Conservation (phyloP, 1,140 invertebrate genomes). For the Cepaea nemoralis region DNA sequence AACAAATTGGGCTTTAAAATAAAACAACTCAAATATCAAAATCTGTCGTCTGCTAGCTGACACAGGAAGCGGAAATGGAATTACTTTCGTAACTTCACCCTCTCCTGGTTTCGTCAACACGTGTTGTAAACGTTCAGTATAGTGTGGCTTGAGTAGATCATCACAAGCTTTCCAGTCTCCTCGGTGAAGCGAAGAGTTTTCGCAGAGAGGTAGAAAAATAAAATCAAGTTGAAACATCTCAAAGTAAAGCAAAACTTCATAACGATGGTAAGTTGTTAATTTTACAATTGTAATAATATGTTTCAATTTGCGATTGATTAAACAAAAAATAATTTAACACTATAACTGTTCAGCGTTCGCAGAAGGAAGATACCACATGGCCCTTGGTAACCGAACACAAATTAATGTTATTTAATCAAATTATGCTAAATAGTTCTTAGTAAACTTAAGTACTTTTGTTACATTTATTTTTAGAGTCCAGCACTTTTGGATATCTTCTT, state of each 20-base stretch:
- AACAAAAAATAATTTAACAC: not conserved
- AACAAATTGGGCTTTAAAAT: too few relatives aligned
- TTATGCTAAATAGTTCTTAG: not conserved
- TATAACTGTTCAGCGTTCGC: not conserved
- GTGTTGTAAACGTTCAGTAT: not conserved
- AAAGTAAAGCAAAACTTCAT: too few relatives aligned
- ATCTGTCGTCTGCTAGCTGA: not conserved
- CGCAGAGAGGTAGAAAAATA: constrained; percentile 26
- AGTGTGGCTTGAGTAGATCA: too few relatives aligned
- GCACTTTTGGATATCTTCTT: too few relatives aligned
- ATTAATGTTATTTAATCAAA: not conserved
- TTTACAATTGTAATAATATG: not conserved
- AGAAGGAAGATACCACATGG: not conserved
- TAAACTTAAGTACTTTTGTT: not conserved
- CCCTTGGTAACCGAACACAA: too few relatives aligned
- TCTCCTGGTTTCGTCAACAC: not conserved
- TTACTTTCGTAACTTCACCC: not conserved
- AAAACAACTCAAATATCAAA: too few relatives aligned
- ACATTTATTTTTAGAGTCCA: too few relatives aligned
- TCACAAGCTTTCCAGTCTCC: too few relatives aligned
- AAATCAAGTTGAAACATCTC: too few relatives aligned
- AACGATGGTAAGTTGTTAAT: not conserved
- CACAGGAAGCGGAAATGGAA: constrained; percentile 1
- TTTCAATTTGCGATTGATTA: not conserved
- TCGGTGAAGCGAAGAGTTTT: constrained; percentile 15